These are phyloP conservation scores for Lottia scabra DNA, from an alignment of 2,888 invertebrate genomes.

Conservation along the genomic window DNA sequence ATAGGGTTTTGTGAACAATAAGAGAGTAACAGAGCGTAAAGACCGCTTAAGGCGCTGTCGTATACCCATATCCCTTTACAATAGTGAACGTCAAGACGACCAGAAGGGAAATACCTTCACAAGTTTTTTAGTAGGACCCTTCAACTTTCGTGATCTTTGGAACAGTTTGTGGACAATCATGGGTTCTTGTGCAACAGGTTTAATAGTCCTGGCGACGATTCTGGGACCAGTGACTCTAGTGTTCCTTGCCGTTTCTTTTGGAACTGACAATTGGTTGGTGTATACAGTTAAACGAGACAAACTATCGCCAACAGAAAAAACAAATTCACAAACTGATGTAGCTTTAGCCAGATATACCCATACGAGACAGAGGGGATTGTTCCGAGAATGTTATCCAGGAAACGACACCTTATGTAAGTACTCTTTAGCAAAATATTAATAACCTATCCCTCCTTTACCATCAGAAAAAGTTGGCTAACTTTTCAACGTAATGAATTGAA, in stretches of 20 bases:
- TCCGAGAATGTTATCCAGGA: constrained; percentile 59
- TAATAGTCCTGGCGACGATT: constrained; percentile 38
- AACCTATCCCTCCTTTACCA: no score
- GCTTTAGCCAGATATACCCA: constrained; percentile 37
- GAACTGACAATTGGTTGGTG: constrained; percentile 61
- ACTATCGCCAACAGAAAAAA: constrained; percentile 8
- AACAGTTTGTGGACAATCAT: neutral
- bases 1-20: neutral
- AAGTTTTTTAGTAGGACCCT: no score
- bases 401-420: constrained; percentile 60
- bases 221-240: constrained; percentile 54
- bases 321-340: neutral
- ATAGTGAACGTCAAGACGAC: no score
- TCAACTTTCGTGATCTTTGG: no score
- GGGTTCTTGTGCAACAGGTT: neutral
- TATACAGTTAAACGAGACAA: constrained; percentile 46
- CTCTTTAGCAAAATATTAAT: neutral
- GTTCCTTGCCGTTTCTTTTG: constrained; percentile 55
- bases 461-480: no score
- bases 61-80: neutral
- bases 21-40: constrained; percentile 1
- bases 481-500: no score
- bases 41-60: neutral
- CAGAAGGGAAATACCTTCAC: no score
- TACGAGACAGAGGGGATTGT: constrained; percentile 55